Conservation (phyloP, 2,797 vertebrate genomes). For the Florisuga fusca region DNA sequence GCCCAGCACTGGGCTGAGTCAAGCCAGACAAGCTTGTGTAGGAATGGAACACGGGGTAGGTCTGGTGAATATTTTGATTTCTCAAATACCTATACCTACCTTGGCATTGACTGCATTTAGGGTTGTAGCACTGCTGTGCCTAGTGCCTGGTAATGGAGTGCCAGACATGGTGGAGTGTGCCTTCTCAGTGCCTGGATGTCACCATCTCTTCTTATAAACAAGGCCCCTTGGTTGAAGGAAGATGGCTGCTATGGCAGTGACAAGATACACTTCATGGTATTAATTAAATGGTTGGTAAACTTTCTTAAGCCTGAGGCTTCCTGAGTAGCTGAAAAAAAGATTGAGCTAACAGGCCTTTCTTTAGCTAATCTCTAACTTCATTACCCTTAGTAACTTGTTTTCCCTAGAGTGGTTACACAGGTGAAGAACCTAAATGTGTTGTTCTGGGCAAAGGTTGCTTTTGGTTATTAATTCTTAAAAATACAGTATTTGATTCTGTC, state of each 20-base stretch:
- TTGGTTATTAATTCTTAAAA: not conserved
- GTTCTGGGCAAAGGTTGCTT: not conserved
- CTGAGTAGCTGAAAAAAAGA: not conserved
- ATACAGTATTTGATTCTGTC: not conserved
- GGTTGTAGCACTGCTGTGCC: not conserved
- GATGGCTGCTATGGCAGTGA: not conserved
- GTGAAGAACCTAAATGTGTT: not conserved
- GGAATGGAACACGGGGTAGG: not conserved
- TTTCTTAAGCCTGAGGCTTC: not conserved
- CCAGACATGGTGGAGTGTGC: fast-evolving
- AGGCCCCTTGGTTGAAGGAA: not conserved
- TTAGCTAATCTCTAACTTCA: not conserved
- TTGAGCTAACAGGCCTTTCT: not conserved
- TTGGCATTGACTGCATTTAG: not conserved
- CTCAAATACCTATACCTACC: not conserved
- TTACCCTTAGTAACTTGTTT: not conserved
- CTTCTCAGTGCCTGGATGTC: not conserved
- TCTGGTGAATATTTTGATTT: not conserved
- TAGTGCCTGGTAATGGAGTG: not conserved
- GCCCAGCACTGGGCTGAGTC: not conserved
- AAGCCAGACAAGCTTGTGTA: not conserved
- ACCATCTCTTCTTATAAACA: not conserved
- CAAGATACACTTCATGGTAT: not conserved
- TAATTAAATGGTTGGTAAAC: not conserved
- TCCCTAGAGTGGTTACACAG: not conserved